A percentile compares a stretch with the other conserved stretches of the same genome.
These are phyloP conservation scores for Rhombomys opimus DNA, from an alignment of 2,113 vertebrate species.

Conservation along the genomic window DNA sequence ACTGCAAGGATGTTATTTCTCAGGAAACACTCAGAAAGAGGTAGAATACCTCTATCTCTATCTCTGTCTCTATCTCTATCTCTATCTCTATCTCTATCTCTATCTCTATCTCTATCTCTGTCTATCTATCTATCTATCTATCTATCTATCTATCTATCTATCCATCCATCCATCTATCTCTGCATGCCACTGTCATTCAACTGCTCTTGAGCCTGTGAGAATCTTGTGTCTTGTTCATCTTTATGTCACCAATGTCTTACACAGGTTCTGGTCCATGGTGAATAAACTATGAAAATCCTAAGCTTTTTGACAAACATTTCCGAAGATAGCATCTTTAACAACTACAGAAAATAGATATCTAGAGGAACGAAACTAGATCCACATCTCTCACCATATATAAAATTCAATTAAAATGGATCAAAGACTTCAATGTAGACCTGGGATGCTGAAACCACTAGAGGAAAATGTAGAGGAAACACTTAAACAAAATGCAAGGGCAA, in stretches of 20 bases:
- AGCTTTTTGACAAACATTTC: neutral
- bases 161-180: no score
- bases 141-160: no score
- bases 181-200: neutral
- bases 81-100: no score
- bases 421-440: neutral
- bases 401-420: neutral
- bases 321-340: neutral
- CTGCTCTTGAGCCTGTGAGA: neutral
- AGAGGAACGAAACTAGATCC: neutral
- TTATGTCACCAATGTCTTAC: neutral
- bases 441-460: neutral
- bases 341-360: neutral
- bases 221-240: neutral
- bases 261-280: neutral
- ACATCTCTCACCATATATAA: neutral
- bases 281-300: neutral
- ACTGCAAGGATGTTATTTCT: neutral
- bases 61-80: no score
- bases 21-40: neutral
- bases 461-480: neutral
- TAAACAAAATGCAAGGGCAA: neutral
- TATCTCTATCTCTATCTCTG: no score
- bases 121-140: no score
- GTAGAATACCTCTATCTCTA: neutral